phyloP scores from a whole-genome alignment of 2,797 vertebrate species.

The Esox lucius region DNA sequence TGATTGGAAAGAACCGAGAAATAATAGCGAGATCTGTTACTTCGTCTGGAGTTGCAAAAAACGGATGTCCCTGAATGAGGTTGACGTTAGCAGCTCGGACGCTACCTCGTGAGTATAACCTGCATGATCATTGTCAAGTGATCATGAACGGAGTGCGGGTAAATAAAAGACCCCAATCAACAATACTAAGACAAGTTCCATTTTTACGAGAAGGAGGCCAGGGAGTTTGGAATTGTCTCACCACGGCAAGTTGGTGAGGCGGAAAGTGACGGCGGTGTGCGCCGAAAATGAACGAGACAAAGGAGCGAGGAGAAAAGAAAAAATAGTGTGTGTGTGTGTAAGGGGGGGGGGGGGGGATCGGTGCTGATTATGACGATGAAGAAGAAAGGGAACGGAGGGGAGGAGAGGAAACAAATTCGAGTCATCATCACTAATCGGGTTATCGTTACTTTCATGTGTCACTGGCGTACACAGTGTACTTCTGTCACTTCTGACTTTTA shows the following conservation, averaged over 20 bases:
- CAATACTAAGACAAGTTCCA: background rate
- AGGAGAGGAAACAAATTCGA: constrained; percentile 72
- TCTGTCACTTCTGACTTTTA: constrained; percentile 90
- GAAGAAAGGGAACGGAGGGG: constrained; percentile 35
- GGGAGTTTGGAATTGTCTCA: background rate
- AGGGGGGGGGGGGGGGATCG: constrained; percentile 16
- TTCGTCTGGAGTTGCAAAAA: background rate
- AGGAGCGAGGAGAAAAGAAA: constrained; percentile 46
- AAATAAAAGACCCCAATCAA: constrained; percentile 76
- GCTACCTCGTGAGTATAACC: constrained; percentile 36
- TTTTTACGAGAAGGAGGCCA: too few species aligned
- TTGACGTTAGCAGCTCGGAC: background rate
- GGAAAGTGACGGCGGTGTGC: constrained; percentile 49
- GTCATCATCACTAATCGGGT: constrained; percentile 89
- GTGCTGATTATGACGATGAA: constrained; percentile 58
- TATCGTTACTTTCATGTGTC: constrained; percentile 88
- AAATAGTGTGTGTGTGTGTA: constrained; percentile 35
- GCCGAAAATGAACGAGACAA: constrained; percentile 2
- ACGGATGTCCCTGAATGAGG: background rate
- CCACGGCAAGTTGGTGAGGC: constrained; percentile 44
- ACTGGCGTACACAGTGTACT: constrained; percentile 84
- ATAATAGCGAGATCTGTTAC: background rate
- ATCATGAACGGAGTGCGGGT: constrained; percentile 69
- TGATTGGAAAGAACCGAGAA: background rate
- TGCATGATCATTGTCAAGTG: constrained; percentile 70